Conservation (phyloP, 2,888 invertebrate species). For the Drosophila macrospina region DNA sequence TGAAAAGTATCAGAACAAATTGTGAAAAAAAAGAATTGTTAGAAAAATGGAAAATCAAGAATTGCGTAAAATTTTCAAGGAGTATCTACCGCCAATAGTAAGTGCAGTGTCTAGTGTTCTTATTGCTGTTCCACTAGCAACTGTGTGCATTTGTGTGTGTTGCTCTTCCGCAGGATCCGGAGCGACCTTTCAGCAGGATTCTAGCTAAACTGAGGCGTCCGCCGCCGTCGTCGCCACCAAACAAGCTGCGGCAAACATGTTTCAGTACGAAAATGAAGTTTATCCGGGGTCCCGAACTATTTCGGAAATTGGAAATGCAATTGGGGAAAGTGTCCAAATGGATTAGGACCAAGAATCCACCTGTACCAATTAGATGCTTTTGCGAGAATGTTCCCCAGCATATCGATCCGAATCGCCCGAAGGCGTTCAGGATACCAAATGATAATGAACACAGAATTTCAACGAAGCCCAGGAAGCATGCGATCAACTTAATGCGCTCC, state of each 20-base stretch:
- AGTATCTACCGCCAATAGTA: background rate
- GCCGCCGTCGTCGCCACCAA: background rate
- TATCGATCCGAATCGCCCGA: background rate
- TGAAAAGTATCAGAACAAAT: too few species aligned
- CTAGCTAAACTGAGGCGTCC: background rate
- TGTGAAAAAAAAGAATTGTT: too few species aligned
- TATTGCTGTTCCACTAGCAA: background rate
- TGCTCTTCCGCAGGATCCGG: background rate
- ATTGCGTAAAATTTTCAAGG: too few species aligned
- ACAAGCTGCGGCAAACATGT: background rate
- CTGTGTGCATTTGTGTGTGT: background rate
- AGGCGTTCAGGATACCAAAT: background rate
- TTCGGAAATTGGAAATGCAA: background rate
- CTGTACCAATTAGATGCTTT: background rate
- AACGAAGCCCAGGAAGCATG: background rate
- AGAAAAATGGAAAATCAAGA: too few species aligned
- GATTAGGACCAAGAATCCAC: background rate
- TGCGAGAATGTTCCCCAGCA: background rate
- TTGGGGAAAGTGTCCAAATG: background rate
- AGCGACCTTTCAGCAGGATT: background rate
- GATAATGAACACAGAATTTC: background rate
- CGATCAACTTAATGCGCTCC: background rate
- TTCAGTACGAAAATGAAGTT: background rate
- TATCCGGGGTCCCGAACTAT: background rate
- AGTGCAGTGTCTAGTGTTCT: background rate